Conservation (phyloP, 2,888 invertebrate species). For the Meteorus cinctellus region DNA sequence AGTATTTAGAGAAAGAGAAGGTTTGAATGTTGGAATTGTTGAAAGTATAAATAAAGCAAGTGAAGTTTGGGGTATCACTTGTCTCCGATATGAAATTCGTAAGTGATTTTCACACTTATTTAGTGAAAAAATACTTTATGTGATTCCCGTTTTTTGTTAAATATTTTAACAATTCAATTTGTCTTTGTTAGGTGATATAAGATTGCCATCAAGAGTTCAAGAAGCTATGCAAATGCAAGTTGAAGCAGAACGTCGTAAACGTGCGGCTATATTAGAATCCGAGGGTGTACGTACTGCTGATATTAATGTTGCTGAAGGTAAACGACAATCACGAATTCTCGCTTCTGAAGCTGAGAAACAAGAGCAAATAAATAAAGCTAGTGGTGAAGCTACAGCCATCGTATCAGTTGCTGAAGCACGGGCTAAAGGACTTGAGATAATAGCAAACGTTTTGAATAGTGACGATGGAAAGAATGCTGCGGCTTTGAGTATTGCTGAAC, state of each 20-base stretch:
- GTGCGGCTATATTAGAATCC: constrained; percentile 97
- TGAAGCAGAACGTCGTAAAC: constrained; percentile 96
- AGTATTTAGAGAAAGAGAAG: constrained; percentile 97
- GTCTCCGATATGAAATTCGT: constrained; percentile 95
- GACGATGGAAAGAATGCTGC: constrained; percentile 93
- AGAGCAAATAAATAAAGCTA: constrained; percentile 95
- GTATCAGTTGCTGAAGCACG: constrained; percentile 93
- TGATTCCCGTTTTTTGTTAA: neutral
- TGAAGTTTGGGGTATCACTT: constrained; percentile 98
- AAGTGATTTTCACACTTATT: constrained; percentile 70
- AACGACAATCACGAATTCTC: constrained; percentile 91
- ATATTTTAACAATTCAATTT: constrained; percentile 5
- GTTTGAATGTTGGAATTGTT: constrained; percentile 94
- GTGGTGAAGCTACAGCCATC: constrained; percentile 93
- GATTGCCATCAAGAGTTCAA: constrained; percentile 91
- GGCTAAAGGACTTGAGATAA: constrained; percentile 85
- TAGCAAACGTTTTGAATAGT: constrained; percentile 80
- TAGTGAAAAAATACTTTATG: constrained; percentile 1
- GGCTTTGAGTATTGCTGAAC: constrained; percentile 92
- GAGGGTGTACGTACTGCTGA: constrained; percentile 94
- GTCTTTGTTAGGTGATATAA: constrained; percentile 83
- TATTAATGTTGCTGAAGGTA: constrained; percentile 98
- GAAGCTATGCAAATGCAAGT: constrained; percentile 99
- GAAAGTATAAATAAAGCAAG: constrained; percentile 98
- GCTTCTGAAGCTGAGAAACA: constrained; percentile 96